Base-by-base conservation (phyloP, 23 tunicate genomes). In the Diplosoma virens region DNA sequence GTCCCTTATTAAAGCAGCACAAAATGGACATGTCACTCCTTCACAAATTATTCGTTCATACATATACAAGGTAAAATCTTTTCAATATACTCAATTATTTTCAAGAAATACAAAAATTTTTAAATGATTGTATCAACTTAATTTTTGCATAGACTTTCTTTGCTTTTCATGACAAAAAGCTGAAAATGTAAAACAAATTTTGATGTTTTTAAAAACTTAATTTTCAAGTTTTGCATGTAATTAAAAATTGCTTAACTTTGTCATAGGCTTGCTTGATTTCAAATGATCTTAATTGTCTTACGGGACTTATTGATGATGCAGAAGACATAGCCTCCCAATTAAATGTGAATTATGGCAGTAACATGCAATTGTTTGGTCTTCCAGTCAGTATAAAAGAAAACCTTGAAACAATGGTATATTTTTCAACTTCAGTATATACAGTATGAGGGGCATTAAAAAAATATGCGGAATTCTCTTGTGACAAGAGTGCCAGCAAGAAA, bases 371-470 rank as follows among this genome's bases (percentile, higher is more conserved):
- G 48, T 87, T 37, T 76, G 95, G 86, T 3, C 46, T 87, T 54
- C 95, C 95, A 14, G 87, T 87, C 20, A 87, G 95, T 59, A 20
- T 87, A 21, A 87, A 87, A 70, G 95, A 82, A 77, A 36, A 73
- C 22, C 32, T 87, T 26, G 61, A 68, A 50, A 70, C 65, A 55
- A 68, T 75, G 52, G 93, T 84, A 82, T 53, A 26, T 16, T 14
- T 4, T 45, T 23, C 0, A 0, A 66, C 11, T 14, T 26, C n/a
- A 32, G 6, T 66, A 23, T 66, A 9, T 17, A 6, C n/a, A n/a
- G n/a, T n/a, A n/a, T n/a, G n/a, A n/a, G n/a, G n/a, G n/a, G n/a
- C n/a, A n/a, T n/a, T n/a, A n/a, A n/a, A n/a, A n/a, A n/a, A n/a
- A n/a, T n/a, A n/a, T n/a, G n/a, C n/a, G n/a, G n/a, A n/a, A n/a